Evolutionary conservation across 1,140 invertebrate genomes (phyloP).

Genomic region (Charaxes varanes): DNA sequence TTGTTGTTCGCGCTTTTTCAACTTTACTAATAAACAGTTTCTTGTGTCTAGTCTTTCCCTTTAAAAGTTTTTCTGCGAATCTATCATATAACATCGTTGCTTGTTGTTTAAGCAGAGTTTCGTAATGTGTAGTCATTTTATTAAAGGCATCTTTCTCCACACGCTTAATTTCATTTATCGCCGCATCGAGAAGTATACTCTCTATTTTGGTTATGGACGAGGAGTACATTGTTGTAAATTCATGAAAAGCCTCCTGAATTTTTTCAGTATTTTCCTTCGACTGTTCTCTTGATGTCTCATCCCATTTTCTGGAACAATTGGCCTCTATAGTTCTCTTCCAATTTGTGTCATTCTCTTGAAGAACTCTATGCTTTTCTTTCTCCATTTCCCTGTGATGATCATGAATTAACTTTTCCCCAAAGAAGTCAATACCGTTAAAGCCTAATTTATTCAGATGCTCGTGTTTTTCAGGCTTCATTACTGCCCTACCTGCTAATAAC

Average conservation of each 20-base stretch:
- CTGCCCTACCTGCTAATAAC: constrained; percentile 35
- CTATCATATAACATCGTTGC: constrained; percentile 39
- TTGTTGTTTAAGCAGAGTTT: constrained; percentile 38
- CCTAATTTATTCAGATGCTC: constrained; percentile 37
- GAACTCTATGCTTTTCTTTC: constrained; percentile 29
- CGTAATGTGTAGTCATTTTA: constrained; percentile 35
- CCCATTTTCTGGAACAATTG: constrained; percentile 27
- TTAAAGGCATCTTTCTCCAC: constrained; percentile 28
- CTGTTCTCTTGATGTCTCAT: constrained; percentile 28
- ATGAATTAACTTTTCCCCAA: constrained; percentile 32
- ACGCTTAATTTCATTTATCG: constrained; percentile 36
- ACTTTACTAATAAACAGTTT: constrained; percentile 34
- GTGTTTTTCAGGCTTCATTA: constrained; percentile 43
- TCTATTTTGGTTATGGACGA: constrained; percentile 46
- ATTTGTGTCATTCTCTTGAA: constrained; percentile 35
- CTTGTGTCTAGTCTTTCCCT: constrained; percentile 38
- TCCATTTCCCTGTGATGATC: constrained; percentile 34
- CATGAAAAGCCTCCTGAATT: constrained; percentile 41
- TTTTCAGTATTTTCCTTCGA: constrained; percentile 36
- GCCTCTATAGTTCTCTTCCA: constrained; percentile 37
- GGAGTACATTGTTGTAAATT: constrained; percentile 42
- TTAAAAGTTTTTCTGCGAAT: constrained; percentile 34
- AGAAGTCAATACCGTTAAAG: constrained; percentile 36
- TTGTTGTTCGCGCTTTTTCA: constrained; percentile 24
- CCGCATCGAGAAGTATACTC: constrained; percentile 33